Evolutionary conservation across 2,888 invertebrate species (phyloP), one percentile per base, ranked within the genome.

Genomic region (Drosophila prostipennis): DNA sequence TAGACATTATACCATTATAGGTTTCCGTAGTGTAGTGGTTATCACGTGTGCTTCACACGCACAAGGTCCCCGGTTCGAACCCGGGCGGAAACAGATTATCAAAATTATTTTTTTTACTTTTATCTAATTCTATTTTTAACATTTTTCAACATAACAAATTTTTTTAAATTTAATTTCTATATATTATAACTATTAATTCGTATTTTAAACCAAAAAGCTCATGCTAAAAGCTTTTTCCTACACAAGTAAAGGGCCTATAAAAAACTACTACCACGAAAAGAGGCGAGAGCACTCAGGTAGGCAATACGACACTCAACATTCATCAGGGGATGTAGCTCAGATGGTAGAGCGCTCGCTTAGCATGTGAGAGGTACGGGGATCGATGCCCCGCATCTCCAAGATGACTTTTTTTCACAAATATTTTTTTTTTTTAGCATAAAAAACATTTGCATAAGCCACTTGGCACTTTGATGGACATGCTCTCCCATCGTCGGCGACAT

Each of bases 281-380:
- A 49, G 8, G 29, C 7, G 13, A 19, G 29, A 23, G 4, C 5
- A 11, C 11, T 72, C 26, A 78, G 23, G 0, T 60, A 6, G 1
- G 1, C 26, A 5, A 13, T 51, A 19, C 45, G 54, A 37, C 49
- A 0, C 0, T 0, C 0, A 0, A 0, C 0, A 0, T 0, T 0
- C 5, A 76, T 10, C 3, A 32, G 91, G 91, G 91, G 91, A 89
- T 91, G 91, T 91, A 91, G 91, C 91, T 91, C 91, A 91, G 91
- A 91, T 91, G 91, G 91, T 91, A 91, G 91, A 91, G 91, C 90
- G 91, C 91, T 91, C 91, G 91, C 91, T 91, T 91, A 91, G 91
- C 91, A 91, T 91, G 90, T 90, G 91, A 91, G 91, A 92, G 91
- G 91, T 91, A 90, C 89, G 89, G 91, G 90, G 91, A 91, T 91